Conservation (phyloP, 2,797 vertebrate genomes). For the Pempheris klunzingeri region DNA sequence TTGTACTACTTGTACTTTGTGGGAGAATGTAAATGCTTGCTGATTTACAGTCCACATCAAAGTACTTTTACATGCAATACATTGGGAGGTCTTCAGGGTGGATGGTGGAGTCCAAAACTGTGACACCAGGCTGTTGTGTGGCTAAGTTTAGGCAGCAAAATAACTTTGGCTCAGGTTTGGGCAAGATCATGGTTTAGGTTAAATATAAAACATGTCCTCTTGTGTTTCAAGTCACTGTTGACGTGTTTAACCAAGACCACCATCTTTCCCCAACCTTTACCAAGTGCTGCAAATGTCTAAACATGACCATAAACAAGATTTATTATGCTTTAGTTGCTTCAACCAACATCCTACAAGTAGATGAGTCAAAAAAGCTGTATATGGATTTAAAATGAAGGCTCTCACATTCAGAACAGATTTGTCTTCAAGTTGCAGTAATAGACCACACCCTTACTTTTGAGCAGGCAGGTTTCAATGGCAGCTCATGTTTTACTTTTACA, state of each 20-base stretch:
- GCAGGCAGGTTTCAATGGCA: constrained; percentile 37
- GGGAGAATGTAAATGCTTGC: background rate
- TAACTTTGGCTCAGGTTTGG: too few relatives aligned
- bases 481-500: constrained; percentile 39
- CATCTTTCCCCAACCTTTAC: background rate
- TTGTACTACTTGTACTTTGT: background rate
- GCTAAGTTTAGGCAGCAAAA: too few relatives aligned
- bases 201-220: background rate
- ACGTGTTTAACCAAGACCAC: background rate
- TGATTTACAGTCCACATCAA: too few relatives aligned
- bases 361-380: background rate
- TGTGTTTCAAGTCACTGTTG: background rate
- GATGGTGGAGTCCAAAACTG: background rate
- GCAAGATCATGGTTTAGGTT: background rate
- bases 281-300: background rate
- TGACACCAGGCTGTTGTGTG: background rate
- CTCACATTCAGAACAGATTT: background rate
- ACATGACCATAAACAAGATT: background rate
- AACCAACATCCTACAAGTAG: background rate
- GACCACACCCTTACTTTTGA: constrained; percentile 44
- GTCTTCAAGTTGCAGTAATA: constrained; percentile 16
- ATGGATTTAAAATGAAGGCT: background rate
- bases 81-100: background rate
- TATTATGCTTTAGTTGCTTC: too few relatives aligned
- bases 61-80: background rate